Percentiles rank a stretch among this genome's conserved stretches.
Conservation (phyloP, 2,797 vertebrate species). For the Glyptemys insculpta region DNA sequence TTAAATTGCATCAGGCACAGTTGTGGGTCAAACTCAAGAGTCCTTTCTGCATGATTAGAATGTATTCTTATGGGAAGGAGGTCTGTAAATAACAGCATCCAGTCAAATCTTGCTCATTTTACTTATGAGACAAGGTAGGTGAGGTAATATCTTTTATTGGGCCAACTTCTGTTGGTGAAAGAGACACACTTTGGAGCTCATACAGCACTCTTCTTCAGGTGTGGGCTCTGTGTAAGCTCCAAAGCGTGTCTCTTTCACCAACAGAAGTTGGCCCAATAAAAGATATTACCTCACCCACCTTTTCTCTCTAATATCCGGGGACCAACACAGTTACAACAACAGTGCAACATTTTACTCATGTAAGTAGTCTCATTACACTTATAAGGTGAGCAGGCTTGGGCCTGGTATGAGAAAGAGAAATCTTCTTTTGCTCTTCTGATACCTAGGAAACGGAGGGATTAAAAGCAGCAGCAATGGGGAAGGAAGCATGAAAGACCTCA, state of each 20-base stretch:
- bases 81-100: background rate
- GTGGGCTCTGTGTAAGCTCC: too few relatives aligned
- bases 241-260: too few relatives aligned
- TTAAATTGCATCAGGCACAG: constrained; percentile 44
- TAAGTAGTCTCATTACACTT: too few relatives aligned
- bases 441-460: background rate
- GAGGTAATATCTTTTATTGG: background rate
- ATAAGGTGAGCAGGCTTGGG: too few relatives aligned
- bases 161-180: background rate
- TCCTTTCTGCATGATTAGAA: background rate
- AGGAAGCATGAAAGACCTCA: background rate
- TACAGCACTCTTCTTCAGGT: too few relatives aligned
- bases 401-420: background rate
- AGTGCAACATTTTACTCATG: too few relatives aligned
- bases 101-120: background rate
- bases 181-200: background rate
- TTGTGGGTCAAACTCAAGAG: constrained; percentile 31
- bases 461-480: background rate
- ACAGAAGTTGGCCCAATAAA: too few relatives aligned
- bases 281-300: too few relatives aligned
- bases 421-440: background rate
- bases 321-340: too few relatives aligned
- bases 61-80: background rate
- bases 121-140: background rate
- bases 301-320: too few relatives aligned